Evolutionary conservation across 2,797 vertebrate species (phyloP).

Genomic region (Clamator glandarius): DNA sequence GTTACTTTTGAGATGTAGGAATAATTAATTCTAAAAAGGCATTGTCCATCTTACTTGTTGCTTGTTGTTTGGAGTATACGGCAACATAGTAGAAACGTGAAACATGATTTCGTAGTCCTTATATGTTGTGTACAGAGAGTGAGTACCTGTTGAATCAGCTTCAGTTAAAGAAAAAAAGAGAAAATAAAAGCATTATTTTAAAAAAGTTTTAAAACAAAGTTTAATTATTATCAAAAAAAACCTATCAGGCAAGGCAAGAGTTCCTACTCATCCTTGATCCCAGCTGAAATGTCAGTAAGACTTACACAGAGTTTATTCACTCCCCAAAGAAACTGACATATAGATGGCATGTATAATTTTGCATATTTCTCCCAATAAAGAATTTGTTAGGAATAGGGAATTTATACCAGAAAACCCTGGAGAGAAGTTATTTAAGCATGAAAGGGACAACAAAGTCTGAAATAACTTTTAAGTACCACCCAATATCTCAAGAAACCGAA

Average conservation of each 20-base stretch:
- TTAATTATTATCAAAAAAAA: background rate
- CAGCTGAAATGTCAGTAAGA: background rate
- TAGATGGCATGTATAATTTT: background rate
- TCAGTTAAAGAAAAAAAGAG: constrained; percentile 33
- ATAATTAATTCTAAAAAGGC: background rate
- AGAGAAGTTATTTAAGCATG: background rate
- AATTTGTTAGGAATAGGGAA: background rate
- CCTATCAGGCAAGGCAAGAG: background rate
- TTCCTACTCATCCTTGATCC: background rate
- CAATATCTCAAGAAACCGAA: background rate
- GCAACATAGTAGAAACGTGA: constrained; percentile 95
- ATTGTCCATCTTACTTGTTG: constrained; percentile 87
- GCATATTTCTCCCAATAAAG: background rate
- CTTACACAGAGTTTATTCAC: background rate
- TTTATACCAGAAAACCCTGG: background rate
- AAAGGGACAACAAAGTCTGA: background rate
- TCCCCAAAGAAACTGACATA: background rate
- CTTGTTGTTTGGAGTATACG: constrained; percentile 97
- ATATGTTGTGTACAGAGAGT: constrained; percentile 94
- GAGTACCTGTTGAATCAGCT: constrained; percentile 97
- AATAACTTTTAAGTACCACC: background rate
- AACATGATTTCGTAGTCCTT: constrained; percentile 99
- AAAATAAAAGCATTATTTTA: background rate
- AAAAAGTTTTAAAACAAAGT: background rate
- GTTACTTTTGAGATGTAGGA: background rate